These are phyloP conservation scores for Blomia tropicalis DNA, from an alignment of 2,888 invertebrate genomes.

Conservation along the genomic window DNA sequence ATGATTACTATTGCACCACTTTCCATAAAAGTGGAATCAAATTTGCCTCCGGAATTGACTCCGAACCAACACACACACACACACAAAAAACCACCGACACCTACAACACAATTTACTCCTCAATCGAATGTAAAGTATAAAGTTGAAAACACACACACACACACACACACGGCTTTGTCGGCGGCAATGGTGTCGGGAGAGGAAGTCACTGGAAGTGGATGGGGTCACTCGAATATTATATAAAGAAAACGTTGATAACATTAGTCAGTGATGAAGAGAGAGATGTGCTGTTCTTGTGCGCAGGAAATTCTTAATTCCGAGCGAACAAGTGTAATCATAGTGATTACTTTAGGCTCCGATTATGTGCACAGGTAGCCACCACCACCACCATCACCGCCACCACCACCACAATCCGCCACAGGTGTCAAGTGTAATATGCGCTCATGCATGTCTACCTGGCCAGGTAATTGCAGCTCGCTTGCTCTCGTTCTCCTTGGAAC, in stretches of 20 bases:
- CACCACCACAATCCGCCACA: constrained; percentile 14
- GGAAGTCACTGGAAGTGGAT: neutral
- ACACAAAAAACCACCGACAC: too few relatives aligned
- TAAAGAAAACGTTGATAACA: too few relatives aligned
- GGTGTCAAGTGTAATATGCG: constrained; percentile 13
- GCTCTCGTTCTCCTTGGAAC: constrained; percentile 13
- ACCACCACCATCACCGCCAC: too few relatives aligned
- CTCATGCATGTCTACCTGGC: constrained; percentile 14
- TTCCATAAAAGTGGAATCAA: too few relatives aligned
- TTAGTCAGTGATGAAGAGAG: neutral
- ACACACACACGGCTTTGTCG: too few relatives aligned
- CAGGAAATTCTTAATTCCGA: constrained; percentile 13
- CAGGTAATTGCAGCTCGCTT: constrained; percentile 7
- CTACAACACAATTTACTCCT: too few relatives aligned
- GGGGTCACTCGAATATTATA: too few relatives aligned
- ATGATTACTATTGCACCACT: too few relatives aligned
- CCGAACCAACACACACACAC: too few relatives aligned
- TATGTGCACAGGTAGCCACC: constrained; percentile 13
- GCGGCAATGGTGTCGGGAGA: neutral
- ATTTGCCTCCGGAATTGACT: too few relatives aligned
- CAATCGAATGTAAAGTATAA: neutral
- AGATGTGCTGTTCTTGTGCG: too few relatives aligned
- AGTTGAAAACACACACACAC: too few relatives aligned
- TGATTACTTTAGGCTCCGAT: constrained; percentile 6
- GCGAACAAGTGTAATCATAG: constrained; percentile 13